A percentile compares a stretch with the other conserved stretches of the same genome.
These are phyloP conservation scores for Sipha maydis DNA, from an alignment of 2,888 invertebrate species.

Conservation along the genomic window DNA sequence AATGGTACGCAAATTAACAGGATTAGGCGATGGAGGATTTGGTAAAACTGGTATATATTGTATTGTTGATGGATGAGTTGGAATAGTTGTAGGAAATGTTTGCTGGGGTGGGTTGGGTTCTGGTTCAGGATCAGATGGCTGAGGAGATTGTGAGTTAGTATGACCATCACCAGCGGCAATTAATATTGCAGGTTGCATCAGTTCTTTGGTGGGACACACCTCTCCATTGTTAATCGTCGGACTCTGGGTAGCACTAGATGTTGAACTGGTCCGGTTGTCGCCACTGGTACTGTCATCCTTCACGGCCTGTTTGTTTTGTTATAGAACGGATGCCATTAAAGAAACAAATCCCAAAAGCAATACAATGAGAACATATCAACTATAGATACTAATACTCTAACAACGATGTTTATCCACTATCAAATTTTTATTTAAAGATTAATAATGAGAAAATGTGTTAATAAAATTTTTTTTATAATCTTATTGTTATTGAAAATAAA, in stretches of 20 bases:
- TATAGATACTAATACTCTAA: constrained; percentile 50
- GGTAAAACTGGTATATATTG: constrained; percentile 65
- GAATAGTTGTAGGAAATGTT: constrained; percentile 65
- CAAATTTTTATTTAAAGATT: constrained; percentile 2
- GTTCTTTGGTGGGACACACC: constrained; percentile 62
- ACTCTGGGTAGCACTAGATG: constrained; percentile 60
- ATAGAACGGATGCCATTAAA: constrained; percentile 60
- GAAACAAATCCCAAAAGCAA: constrained; percentile 62
- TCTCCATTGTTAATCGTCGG: constrained; percentile 62
- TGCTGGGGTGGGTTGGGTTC: constrained; percentile 62
- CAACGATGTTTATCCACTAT: not conserved
- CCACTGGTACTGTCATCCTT: constrained; percentile 61
- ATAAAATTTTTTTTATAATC: no score
- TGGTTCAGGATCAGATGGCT: constrained; percentile 44
- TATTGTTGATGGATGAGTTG: constrained; percentile 66
- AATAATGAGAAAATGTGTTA: not conserved
- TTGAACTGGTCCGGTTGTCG: constrained; percentile 62
- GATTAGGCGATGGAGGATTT: constrained; percentile 62
- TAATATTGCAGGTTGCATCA: constrained; percentile 60
- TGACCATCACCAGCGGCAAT: constrained; percentile 62
- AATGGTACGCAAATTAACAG: constrained; percentile 63
- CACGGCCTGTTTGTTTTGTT: constrained; percentile 59
- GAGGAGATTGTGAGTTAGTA: constrained; percentile 58
- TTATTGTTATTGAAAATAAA: no score
- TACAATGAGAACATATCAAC: constrained; percentile 58